A percentile compares a stretch with the other conserved stretches of the same genome.
phyloP scores from a whole-genome alignment of 64 coral and sea anemone genomes.

The Montipora foliosa region DNA sequence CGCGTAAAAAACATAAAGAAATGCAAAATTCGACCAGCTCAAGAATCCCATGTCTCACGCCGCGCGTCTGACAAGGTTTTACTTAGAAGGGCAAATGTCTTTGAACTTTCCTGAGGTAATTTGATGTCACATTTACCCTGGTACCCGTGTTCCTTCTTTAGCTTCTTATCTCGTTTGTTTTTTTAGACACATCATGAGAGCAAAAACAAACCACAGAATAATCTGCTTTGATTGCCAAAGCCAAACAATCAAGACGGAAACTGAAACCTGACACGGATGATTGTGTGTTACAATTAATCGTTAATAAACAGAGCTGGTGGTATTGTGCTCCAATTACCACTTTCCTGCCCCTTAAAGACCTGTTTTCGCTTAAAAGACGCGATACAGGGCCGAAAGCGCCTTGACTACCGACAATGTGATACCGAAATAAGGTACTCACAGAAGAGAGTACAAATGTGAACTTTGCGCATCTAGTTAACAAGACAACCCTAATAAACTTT shows the following conservation, averaged over 20 bases:
- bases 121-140: slow-evolving; percentile 39
- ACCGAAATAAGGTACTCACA: neutral
- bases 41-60: neutral
- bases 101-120: slow-evolving; percentile 47
- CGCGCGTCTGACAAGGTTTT: neutral
- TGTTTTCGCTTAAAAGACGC: neutral
- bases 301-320: slow-evolving; percentile 1
- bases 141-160: slow-evolving; percentile 51
- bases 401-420: neutral
- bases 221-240: slow-evolving; percentile 1
- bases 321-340: neutral
- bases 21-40: neutral
- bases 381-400: neutral
- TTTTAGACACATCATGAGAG: neutral
- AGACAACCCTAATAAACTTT: neutral
- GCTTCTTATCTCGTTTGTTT: slow-evolving; percentile 50
- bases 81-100: slow-evolving; percentile 2
- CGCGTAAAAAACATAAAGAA: neutral
- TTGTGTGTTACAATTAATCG: slow-evolving; percentile 14
- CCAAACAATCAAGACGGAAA: neutral
- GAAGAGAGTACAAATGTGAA: neutral
- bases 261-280: neutral
- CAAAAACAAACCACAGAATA: neutral
- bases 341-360: neutral
- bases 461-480: neutral